Base-by-base conservation (phyloP, 2,888 invertebrate genomes). In the Caenorhabditis zanzibari region DNA sequence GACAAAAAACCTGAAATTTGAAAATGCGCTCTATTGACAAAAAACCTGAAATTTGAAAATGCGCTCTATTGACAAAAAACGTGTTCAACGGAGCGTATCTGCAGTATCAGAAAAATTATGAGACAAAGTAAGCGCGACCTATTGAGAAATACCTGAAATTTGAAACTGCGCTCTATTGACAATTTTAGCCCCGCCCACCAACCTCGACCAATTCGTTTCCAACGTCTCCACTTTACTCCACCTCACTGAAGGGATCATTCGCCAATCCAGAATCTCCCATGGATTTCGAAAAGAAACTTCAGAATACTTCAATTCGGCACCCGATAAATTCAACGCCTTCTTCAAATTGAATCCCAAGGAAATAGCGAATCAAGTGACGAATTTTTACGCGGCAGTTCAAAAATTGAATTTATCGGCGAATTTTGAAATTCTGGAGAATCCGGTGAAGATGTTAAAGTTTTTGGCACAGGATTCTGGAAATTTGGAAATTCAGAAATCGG, bases 241-340 rank as follows among this genome's bases (percentile, higher is more conserved):
- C 26, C n/a, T 66, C 6, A 19, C 64, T 6, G 24, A 66, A 3
- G 64, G 47, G 44, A 32, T 66, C 19, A 19, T 32, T 49, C 47
- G 47, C 5, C 64, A 66, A 49, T 58, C 58, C 16, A 28, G n/a
- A 32, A 14, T 58, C n/a, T 32, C n/a, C 16, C 58, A 38, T 10
- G 38, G 38, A 38, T 38, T 38, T 38, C 38, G 38, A 38, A 59
- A 35, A 12, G 35, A 38, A 59, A 59, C 59, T 10, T 59, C 59
- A 1, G n/a, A 16, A n/a, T 58, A 32, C 19, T 58, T 58, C 19
- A 7, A 58, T 7, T n/a, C 59, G 9, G 38, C 19, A 16, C n/a
- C 22, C 6, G 10, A 35, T 2, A 19, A 38, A 59, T 38, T 59
- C 22, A 10, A 35, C 19, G 16, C 28, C 12, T 32, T 56, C n/a